Base-by-base conservation (phyloP, 2,888 invertebrate species). In the Lydus trimaculatus region DNA sequence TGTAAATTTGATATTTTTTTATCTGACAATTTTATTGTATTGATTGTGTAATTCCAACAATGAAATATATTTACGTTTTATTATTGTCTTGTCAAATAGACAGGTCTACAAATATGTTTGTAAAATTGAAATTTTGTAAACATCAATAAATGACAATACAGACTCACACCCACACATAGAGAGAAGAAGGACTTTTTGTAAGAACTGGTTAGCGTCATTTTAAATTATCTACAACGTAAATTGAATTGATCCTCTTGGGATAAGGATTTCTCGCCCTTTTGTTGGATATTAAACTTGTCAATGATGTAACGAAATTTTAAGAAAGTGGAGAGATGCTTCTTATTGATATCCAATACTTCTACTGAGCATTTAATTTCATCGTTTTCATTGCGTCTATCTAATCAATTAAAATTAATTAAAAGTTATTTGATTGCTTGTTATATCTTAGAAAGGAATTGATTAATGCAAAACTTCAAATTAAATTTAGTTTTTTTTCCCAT, bases 221-320 rank as follows among this genome's bases (percentile, higher is more conserved):
- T 28, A 58, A 62, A 56, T 66, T 63, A 58, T 63, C 63, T 61
- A 13, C 61, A 17, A 61, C n/a, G 66, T 63, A 62, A 66, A 66
- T 66, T 66, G 66, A 66, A 66, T 62, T 66, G 39, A 58, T 13
- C 28, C 58, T 63, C 58, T 62, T 8, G 63, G 39, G 58, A 43
- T 36, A 39, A 33, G 13, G 58, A 58, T 58, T 58, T 43, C 6
- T 58, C 66, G 63, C 33, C 31, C 28, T 58, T 58, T 39, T 28
- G 36, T 58, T 66, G 20, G 63, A 66, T 66, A 62, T 58, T 63
- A 58, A 66, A 52, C 15, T 58, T 33, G 25, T 58, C 58, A 62
- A 58, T 58, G 58, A 23, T 48, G 36, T 58, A 62, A 66, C 58
- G 20, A 66, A 64, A 64, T 64, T 63, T 63, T 23, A 6, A 23